A percentile compares a stretch with the other conserved stretches of the same genome.
Conservation (phyloP, 2,113 vertebrate species). For the Hippocampus barbouri region DNA sequence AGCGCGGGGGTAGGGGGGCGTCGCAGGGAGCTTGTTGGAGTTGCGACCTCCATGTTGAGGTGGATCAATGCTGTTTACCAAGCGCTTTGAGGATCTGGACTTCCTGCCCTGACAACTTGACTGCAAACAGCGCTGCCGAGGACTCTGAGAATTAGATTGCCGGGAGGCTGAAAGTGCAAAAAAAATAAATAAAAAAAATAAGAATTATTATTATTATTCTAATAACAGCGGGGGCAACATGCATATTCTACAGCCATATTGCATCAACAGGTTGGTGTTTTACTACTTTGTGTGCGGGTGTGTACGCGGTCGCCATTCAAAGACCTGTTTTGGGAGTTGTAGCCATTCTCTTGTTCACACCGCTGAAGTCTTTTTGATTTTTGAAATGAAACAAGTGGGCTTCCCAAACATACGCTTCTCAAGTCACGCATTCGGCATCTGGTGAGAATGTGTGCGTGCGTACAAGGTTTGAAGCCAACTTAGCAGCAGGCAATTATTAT, state of each 20-base stretch:
- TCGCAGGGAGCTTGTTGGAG: conserved; percentile 1
- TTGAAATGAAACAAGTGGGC: background rate
- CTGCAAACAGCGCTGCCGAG: conserved; percentile 8
- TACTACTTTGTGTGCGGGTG: conserved; percentile 24
- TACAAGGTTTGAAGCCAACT: background rate
- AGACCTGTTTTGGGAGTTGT: background rate
- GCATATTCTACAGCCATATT: conserved; percentile 68
- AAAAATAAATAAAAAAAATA: background rate
- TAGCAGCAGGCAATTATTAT: background rate
- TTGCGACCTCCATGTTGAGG: background rate
- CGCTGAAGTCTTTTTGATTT: background rate
- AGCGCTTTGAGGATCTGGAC: background rate
- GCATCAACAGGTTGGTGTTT: conserved; percentile 69
- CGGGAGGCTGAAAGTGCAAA: conserved; percentile 19
- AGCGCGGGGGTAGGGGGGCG: background rate
- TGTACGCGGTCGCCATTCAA: background rate
- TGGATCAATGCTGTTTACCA: background rate
- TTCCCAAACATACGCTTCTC: background rate
- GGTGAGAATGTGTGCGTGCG: background rate
- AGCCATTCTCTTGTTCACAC: background rate
- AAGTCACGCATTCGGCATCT: background rate
- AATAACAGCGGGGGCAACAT: conserved; percentile 38
- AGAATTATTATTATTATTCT: background rate
- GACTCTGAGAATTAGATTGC: background rate
- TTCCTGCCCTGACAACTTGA: background rate